Conservation (phyloP, 2,797 vertebrate species). For the Enteromius fasciolatus region DNA sequence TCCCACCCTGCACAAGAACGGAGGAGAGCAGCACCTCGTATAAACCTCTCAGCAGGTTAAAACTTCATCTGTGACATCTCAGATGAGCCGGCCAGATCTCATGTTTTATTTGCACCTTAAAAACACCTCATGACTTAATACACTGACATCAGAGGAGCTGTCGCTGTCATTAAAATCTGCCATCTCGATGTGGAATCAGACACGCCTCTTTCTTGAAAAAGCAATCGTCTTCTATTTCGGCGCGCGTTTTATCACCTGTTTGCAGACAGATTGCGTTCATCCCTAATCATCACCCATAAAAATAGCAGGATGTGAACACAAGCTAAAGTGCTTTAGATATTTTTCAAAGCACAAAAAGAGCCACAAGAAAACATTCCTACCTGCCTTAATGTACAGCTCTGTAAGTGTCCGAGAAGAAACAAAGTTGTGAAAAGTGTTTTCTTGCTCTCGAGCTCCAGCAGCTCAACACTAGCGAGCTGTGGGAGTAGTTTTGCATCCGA, state of each 20-base stretch:
- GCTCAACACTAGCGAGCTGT: constrained; percentile 45
- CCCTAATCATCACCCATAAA: constrained; percentile 45
- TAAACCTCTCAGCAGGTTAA: constrained; percentile 27
- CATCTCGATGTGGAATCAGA: constrained; percentile 49
- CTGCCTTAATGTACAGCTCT: constrained; percentile 45
- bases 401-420: constrained; percentile 29
- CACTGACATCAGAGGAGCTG: constrained; percentile 42
- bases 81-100: constrained; percentile 34
- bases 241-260: constrained; percentile 52
- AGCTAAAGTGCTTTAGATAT: constrained; percentile 26
- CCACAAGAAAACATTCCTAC: constrained; percentile 47
- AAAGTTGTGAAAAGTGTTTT: constrained; percentile 40
- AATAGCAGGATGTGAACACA: constrained; percentile 53
- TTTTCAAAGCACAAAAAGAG: constrained; percentile 22
- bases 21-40: constrained; percentile 2
- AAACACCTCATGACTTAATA: constrained; percentile 38
- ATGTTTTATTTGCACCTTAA: constrained; percentile 55
- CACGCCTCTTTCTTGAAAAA: constrained; percentile 54
- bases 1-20: neutral
- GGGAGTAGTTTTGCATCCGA: constrained; percentile 44
- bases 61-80: constrained; percentile 26
- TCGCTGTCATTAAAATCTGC: constrained; percentile 17
- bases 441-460: constrained; percentile 38
- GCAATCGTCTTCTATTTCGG: constrained; percentile 57
- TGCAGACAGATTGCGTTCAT: constrained; percentile 49